phyloP scores from a whole-genome alignment of 2,113 vertebrate species.

The Ibidorhyncha struthersii region DNA sequence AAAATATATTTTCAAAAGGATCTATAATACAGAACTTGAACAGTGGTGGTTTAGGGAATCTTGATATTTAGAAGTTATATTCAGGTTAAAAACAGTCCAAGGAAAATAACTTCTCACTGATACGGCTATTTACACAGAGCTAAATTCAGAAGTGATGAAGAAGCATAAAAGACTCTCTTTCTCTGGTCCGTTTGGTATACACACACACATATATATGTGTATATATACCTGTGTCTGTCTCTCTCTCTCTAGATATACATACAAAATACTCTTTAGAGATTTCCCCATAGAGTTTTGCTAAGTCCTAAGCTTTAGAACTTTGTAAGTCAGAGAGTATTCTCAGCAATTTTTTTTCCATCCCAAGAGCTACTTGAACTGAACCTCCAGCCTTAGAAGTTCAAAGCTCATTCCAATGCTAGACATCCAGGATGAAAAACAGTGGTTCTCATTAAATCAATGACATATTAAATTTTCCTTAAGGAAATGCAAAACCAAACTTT shows the following conservation, averaged over 20 bases:
- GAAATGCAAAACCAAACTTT: not conserved
- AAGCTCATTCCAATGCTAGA: not conserved
- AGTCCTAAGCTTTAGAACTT: not conserved
- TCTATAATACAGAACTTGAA: not conserved
- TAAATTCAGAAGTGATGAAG: not conserved
- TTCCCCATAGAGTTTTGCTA: not conserved
- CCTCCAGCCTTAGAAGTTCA: not conserved
- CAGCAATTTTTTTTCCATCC: not conserved
- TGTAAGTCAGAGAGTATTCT: not conserved
- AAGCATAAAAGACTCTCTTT: not conserved
- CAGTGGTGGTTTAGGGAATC: not conserved
- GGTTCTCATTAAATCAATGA: not conserved
- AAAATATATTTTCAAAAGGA: not conserved
- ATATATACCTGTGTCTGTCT: not conserved
- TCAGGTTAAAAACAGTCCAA: not conserved
- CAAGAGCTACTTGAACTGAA: not conserved
- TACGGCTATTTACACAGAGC: not conserved
- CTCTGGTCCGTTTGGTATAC: not conserved
- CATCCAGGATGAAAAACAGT: not conserved
- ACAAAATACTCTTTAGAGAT: not conserved
- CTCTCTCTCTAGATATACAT: accelerated
- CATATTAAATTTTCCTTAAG: not conserved
- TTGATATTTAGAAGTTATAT: not conserved
- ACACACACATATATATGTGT: accelerated
- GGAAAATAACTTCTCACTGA: not conserved